Evolutionary conservation across 2,888 invertebrate genomes (phyloP).

Genomic region (Cyclophora albipunctata): DNA sequence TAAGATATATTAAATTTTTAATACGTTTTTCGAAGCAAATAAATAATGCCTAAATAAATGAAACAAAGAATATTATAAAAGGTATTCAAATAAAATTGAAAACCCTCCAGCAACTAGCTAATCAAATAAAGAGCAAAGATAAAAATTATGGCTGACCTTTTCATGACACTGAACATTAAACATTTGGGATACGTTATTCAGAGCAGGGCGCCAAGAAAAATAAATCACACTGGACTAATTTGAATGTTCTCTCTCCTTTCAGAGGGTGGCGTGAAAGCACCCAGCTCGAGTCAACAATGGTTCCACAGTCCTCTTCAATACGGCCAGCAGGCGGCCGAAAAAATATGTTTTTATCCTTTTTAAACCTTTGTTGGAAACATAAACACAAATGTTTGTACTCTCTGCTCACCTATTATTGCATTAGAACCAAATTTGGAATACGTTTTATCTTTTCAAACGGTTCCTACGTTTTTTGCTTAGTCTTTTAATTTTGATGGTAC

Average conservation of each 20-base stretch:
- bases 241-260: slow-evolving; percentile 60
- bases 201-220: slow-evolving; percentile 45
- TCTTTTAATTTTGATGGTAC: too few relatives aligned
- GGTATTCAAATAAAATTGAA: too few relatives aligned
- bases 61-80: too few relatives aligned
- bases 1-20: too few relatives aligned
- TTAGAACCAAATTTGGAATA: too few relatives aligned
- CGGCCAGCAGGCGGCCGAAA: slow-evolving; percentile 37
- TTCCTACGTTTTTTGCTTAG: too few relatives aligned
- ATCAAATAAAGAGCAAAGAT: slow-evolving; percentile 16
- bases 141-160: slow-evolving; percentile 22
- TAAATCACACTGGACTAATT: slow-evolving; percentile 64
- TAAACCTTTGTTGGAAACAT: slow-evolving; percentile 51
- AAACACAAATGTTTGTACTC: slow-evolving; percentile 55
- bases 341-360: slow-evolving; percentile 29
- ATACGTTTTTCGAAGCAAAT: too few relatives aligned
- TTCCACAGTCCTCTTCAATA: slow-evolving; percentile 40
- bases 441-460: too few relatives aligned
- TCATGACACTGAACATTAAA: slow-evolving; percentile 42
- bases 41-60: too few relatives aligned
- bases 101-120: neutral
- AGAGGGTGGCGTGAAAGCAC: slow-evolving; percentile 51
- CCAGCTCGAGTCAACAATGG: slow-evolving; percentile 55
- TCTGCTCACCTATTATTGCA: slow-evolving; percentile 42
- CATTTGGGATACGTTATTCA: slow-evolving; percentile 37